Evolutionary conservation across 2,888 invertebrate species (phyloP), one percentile per base, ranked within the genome.

Genomic region (Andricus quercusramuli): DNA sequence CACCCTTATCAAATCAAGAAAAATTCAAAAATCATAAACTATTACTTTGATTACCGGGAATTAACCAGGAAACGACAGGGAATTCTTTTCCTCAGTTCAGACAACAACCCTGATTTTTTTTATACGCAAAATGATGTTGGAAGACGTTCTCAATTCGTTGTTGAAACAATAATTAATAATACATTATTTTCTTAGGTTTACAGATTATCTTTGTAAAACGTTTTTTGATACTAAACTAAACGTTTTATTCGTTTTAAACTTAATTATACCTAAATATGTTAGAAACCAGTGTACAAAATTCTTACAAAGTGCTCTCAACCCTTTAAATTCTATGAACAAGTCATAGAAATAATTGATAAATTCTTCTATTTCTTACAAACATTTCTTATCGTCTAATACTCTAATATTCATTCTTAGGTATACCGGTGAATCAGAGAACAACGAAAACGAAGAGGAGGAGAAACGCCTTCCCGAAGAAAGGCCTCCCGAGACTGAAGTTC

Each of bases 351-450:
- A 59, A 20, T n/a, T 11, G 4, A 11, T 1, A 59, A 59, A 59
- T 59, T 22, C 59, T 59, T 22, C 22, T n/a, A 59, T 22, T 13
- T 22, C 3, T 59, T 59, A n/a, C n/a, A n/a, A 51, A 56, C 8
- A 8, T 20, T 51, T 51, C 8, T 20, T 9, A 9, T 59, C 22
- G 22, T 59, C 59, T n/a, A 22, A 67, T n/a, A 22, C 44, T 29
- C 1, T 17, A 29, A 29, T 25, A 17, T 17, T 64, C 2, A 44
- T 67, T 67, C 41, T 22, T n/a, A 67, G 74, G 74, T 74, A 74
- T 8, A 56, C 56, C 29, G 79, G 77, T 67, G 68, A 66, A 6
- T 81, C 83, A 29, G 85, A 80, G 25, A 80, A 79, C 77, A 81
- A 67, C 13, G 81, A 59, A 56, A 44, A 59, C 20, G 62, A 6